Evolutionary conservation across 2,797 vertebrate species (phyloP), one percentile per base, ranked within the genome.

Genomic region (Benthosema pterotum): DNA sequence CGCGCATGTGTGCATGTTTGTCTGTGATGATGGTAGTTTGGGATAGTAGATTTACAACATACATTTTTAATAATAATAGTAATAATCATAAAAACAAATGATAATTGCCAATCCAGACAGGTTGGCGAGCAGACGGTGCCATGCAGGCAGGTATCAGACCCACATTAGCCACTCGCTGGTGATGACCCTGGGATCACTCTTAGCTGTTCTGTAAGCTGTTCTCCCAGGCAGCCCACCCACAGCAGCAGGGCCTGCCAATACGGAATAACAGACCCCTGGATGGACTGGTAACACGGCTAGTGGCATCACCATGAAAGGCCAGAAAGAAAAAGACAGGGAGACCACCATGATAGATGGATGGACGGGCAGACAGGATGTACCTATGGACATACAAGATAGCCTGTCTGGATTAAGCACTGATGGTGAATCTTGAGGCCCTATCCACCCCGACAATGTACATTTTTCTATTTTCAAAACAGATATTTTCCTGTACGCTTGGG

Each of bases 171-270:
- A 72, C 74, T 76, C 75, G 60, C 60, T 79, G 74, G 84, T 88
- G 74, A 85, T 88, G 83, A 87, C 89, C 87, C 85, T 84, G 57
- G 56, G 80, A 81, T 79, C 49, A 52, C 79, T 75, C 76, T 71
- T 47, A 75, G 79, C 80, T 79, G 82, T 73, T 82, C 63, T 59
- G 45, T 60, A 60, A 67, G 65, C 71, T 63, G 70, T 6, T 6
- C 32, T 38, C 7, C 28, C 32, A 9, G 7, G 32, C 32, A 8
- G 7, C 32, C 32, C 32, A 67, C 65, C 18, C 3, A 48, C 56
- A 28, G 14, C 42, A 49, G 54, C 4, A 25, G 52, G 63, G 70
- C 7, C 32, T 38, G 32, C 32, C 32, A 25, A 25, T 5, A 72
- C 46, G 51, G 57, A 51, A 54, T n/a, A 38, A 45, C 58, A 64